Conservation (phyloP, 2,888 invertebrate species). For the Melieria omissa region DNA sequence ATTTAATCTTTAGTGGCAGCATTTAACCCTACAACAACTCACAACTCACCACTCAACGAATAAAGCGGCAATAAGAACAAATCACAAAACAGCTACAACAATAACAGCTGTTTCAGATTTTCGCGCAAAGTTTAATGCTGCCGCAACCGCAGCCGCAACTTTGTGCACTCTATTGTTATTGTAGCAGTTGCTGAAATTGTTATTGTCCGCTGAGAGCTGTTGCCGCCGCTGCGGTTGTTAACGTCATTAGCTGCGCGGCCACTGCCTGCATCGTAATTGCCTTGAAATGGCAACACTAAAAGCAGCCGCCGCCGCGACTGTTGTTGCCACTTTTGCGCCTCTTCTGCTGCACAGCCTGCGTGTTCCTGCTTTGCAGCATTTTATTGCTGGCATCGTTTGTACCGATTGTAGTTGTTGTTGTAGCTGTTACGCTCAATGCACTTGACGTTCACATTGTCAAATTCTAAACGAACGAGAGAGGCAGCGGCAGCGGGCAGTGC, state of each 20-base stretch:
- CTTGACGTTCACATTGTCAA: not conserved
- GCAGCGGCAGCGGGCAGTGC: too few relatives aligned
- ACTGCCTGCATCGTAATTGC: slow-evolving; percentile 53
- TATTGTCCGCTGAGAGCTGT: too few relatives aligned
- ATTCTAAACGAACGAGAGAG: not conserved
- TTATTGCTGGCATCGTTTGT: slow-evolving; percentile 1
- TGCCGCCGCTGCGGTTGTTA: too few relatives aligned
- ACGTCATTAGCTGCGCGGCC: too few relatives aligned
- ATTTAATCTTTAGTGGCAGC: too few relatives aligned
- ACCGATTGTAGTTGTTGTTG: slow-evolving; percentile 11
- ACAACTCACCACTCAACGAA: too few relatives aligned
- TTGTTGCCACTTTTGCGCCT: too few relatives aligned
- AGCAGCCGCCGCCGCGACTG: slow-evolving; percentile 49
- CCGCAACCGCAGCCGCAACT: not conserved
- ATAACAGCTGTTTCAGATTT: not conserved
- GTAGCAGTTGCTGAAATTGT: not conserved
- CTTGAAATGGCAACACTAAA: slow-evolving; percentile 58
- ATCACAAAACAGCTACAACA: not conserved
- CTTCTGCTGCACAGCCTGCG: too few relatives aligned
- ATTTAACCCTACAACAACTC: too few relatives aligned
- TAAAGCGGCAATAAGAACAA: too few relatives aligned
- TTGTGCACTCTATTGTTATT: not conserved
- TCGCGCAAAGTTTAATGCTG: not conserved
- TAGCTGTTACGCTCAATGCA: slow-evolving; percentile 32
- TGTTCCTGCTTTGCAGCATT: not conserved